Evolutionary conservation across 2,888 invertebrate species (phyloP).

Genomic region (Leucophora obtusa): DNA sequence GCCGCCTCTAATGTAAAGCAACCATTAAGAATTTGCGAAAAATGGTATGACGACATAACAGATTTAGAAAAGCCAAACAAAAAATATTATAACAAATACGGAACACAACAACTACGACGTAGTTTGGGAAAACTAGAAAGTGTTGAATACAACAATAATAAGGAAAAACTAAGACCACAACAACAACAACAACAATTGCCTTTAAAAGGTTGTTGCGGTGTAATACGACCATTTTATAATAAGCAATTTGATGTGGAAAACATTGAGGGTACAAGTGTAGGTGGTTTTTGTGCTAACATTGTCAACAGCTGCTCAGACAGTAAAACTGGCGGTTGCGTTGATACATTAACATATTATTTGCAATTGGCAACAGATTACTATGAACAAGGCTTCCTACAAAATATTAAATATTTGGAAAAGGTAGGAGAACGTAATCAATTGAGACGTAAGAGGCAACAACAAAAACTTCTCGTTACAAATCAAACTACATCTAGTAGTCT

Average conservation of each 20-base stretch:
- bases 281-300: neutral
- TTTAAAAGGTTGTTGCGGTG: constrained; percentile 24
- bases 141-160: constrained; percentile 33
- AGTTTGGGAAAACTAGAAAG: constrained; percentile 62
- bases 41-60: constrained; percentile 13
- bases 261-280: neutral
- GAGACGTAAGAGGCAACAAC: constrained; percentile 47
- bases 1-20: too few species aligned
- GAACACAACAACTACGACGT: constrained; percentile 29
- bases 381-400: constrained; percentile 74
- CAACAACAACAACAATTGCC: constrained; percentile 40
- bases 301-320: neutral
- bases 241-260: neutral
- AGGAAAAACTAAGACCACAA: constrained; percentile 45
- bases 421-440: constrained; percentile 72
- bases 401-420: constrained; percentile 76
- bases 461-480: constrained; percentile 44
- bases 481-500: constrained; percentile 27
- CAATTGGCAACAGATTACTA: constrained; percentile 76
- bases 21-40: neutral
- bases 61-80: constrained; percentile 21
- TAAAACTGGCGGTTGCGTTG: constrained; percentile 9
- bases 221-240: constrained; percentile 34
- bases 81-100: constrained; percentile 6
- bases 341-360: constrained; percentile 66